Conservation (phyloP, 2,113 vertebrate genomes). For the Lepus timidus region DNA sequence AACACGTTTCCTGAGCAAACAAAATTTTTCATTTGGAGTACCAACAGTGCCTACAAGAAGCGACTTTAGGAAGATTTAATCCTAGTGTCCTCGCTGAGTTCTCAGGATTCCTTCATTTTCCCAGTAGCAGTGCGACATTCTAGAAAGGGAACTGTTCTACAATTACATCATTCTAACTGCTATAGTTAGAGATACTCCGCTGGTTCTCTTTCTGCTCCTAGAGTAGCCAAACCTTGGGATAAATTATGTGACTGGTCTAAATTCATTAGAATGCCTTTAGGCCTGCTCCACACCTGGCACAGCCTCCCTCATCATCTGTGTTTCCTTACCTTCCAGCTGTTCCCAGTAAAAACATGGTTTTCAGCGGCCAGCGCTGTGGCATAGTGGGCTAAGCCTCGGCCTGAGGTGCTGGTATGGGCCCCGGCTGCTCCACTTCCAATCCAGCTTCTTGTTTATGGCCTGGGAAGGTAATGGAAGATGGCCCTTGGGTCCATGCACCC, state of each 20-base stretch:
- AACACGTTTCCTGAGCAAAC: constrained; percentile 53
- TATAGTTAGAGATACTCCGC: constrained; percentile 15
- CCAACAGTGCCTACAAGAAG: constrained; percentile 46
- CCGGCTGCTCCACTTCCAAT: too few relatives aligned
- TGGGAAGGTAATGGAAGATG: too few relatives aligned
- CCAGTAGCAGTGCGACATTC: not conserved
- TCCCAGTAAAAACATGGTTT: too few relatives aligned
- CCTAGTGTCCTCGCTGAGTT: constrained; percentile 19
- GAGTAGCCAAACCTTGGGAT: constrained; percentile 3
- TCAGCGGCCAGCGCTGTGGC: too few relatives aligned
- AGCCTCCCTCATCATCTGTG: not conserved
- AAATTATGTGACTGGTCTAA: constrained; percentile 6
- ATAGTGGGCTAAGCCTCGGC: too few relatives aligned
- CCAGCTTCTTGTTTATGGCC: too few relatives aligned
- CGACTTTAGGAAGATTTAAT: constrained; percentile 37
- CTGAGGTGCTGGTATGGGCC: too few relatives aligned
- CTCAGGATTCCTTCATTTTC: constrained; percentile 23
- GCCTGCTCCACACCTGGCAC: not conserved
- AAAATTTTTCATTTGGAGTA: constrained; percentile 36
- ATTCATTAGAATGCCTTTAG: too few relatives aligned
- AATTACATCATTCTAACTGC: constrained; percentile 36
- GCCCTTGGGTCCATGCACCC: too few relatives aligned
- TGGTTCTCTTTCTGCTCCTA: constrained; percentile 36
- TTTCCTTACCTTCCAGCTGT: too few relatives aligned
- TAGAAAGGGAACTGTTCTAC: constrained; percentile 35